Percentiles rank a stretch among this genome's conserved stretches.
phyloP scores from a whole-genome alignment of 2,113 vertebrate species.

The Vimba vimba region DNA sequence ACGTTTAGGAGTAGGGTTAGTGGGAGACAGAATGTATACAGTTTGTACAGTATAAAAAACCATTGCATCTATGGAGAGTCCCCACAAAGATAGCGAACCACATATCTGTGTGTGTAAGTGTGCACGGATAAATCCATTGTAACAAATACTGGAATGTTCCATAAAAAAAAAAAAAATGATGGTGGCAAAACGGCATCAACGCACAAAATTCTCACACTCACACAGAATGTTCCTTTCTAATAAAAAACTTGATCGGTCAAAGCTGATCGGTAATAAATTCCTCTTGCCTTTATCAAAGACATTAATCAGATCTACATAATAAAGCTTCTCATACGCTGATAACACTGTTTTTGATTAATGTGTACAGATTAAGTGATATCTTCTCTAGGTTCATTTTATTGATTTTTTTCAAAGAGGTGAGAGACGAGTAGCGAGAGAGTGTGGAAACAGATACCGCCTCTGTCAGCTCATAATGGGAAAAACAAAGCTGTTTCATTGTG shows the following conservation, averaged over 20 bases:
- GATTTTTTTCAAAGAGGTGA: slow-evolving; percentile 76
- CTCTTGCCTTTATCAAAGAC: slow-evolving; percentile 81
- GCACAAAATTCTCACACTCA: background rate
- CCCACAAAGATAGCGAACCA: too few species aligned
- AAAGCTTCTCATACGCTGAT: slow-evolving; percentile 74
- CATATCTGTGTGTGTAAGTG: too few species aligned
- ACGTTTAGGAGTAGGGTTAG: too few species aligned
- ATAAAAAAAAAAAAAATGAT: background rate
- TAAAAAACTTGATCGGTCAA: slow-evolving; percentile 70
- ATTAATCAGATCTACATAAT: slow-evolving; percentile 89
- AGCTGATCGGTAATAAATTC: slow-evolving; percentile 84
- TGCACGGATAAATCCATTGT: too few species aligned
- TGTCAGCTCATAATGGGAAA: slow-evolving; percentile 30
- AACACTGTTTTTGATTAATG: slow-evolving; percentile 84
- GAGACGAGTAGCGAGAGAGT: slow-evolving; percentile 12
- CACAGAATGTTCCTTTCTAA: slow-evolving; percentile 38
- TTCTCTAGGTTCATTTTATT: slow-evolving; percentile 83
- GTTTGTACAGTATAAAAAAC: too few species aligned
- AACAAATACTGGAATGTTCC: too few species aligned
- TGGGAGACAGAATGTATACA: too few species aligned
- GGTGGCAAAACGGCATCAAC: too few species aligned
- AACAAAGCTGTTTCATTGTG: slow-evolving; percentile 17
- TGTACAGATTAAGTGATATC: slow-evolving; percentile 84
- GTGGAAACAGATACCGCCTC: slow-evolving; percentile 18
- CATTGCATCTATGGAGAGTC: too few species aligned